A percentile compares a stretch with the other conserved stretches of the same genome.
Conservation (phyloP, 2,113 vertebrate species). For the Corvus moneduloides region DNA sequence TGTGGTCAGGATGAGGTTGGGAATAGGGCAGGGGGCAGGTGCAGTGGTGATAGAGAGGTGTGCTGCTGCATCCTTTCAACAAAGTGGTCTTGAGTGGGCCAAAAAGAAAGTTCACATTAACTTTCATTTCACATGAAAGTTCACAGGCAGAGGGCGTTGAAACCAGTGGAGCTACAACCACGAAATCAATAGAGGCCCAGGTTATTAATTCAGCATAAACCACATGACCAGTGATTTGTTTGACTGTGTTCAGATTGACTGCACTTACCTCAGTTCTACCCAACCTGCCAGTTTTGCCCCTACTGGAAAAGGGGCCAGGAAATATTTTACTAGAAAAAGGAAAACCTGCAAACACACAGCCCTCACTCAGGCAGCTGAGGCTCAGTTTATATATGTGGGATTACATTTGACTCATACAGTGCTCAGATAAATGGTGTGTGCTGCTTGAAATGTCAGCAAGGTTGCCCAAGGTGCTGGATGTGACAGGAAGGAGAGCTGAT, state of each 20-base stretch:
- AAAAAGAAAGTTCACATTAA: background rate
- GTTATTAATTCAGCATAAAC: background rate
- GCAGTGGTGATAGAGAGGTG: background rate
- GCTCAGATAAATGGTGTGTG: background rate
- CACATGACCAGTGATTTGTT: background rate
- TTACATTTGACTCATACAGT: background rate
- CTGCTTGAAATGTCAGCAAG: background rate
- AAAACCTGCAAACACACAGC: background rate
- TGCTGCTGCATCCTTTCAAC: background rate
- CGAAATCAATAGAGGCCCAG: background rate
- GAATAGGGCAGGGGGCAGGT: background rate
- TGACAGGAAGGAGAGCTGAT: background rate
- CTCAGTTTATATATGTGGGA: background rate
- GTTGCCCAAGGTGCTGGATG: background rate
- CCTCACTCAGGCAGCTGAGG: background rate
- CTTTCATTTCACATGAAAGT: too few relatives aligned
- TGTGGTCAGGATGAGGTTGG: background rate
- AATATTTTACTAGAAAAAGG: background rate
- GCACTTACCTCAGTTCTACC: rapidly evolving
- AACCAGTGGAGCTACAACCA: background rate
- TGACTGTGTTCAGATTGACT: background rate
- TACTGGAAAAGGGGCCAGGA: background rate
- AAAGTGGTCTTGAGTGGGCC: background rate
- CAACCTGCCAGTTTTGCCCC: background rate
- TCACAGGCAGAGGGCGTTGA: background rate